Evolutionary conservation across 2,113 vertebrate genomes (phyloP).

Genomic region (Oncorhynchus gorbuscha): DNA sequence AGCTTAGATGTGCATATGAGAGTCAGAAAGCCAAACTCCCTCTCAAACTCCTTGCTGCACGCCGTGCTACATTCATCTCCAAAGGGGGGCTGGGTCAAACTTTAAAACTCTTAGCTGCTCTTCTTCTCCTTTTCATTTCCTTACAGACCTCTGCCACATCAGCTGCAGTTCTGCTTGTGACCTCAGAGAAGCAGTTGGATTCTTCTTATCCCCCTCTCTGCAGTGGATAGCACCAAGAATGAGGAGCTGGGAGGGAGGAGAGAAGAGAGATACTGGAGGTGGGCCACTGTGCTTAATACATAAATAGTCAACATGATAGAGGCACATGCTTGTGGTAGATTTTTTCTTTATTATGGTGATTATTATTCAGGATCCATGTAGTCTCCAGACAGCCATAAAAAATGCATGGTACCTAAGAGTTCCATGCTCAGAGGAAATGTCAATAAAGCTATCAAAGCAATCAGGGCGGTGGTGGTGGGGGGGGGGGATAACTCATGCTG

Average conservation of each 20-base stretch:
- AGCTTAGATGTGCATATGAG: conserved; percentile 70
- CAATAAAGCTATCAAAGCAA: conserved; percentile 68
- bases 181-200: conserved; percentile 46
- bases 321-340: not conserved
- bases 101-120: conserved; percentile 37
- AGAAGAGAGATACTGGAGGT: too few relatives aligned
- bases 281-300: too few relatives aligned
- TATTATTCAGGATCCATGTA: conserved; percentile 6
- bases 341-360: conserved; percentile 1
- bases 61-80: conserved; percentile 52
- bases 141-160: conserved; percentile 42
- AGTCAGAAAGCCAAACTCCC: conserved; percentile 51
- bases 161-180: conserved; percentile 38
- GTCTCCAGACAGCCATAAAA: conserved; percentile 44
- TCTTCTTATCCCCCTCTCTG: conserved; percentile 35
- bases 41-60: conserved; percentile 46
- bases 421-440: conserved; percentile 53
- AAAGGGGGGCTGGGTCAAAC: conserved; percentile 51
- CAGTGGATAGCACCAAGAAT: conserved; percentile 23
- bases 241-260: not conserved
- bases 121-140: conserved; percentile 46
- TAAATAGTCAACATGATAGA: too few relatives aligned
- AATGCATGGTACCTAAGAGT: conserved; percentile 49
- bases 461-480: conserved; percentile 41
- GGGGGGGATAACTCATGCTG: conserved; percentile 64